Evolutionary conservation across 2,888 invertebrate species (phyloP).

Genomic region (Acanthacorydalis orientalis): DNA sequence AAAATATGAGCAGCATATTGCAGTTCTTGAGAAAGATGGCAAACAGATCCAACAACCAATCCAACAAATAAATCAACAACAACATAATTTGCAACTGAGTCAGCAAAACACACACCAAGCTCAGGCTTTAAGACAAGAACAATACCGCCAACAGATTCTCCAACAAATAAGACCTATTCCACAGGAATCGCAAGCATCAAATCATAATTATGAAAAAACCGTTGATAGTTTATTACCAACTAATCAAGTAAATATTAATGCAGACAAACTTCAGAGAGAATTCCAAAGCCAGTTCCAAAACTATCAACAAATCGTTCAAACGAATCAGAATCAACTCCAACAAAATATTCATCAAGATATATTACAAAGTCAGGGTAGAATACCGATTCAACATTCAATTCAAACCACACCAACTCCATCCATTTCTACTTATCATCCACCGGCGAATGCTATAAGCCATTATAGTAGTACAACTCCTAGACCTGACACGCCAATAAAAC

Average conservation of each 20-base stretch:
- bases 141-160: slow-evolving; percentile 5
- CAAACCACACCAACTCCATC: neutral
- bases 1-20: slow-evolving; percentile 63
- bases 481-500: slow-evolving; percentile 27
- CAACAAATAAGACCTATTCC: neutral
- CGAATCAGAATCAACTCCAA: neutral
- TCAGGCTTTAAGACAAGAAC: slow-evolving; percentile 10
- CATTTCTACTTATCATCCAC: slow-evolving; percentile 5
- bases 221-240: slow-evolving; percentile 25
- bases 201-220: slow-evolving; percentile 17
- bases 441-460: slow-evolving; percentile 3
- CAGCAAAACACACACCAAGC: slow-evolving; percentile 6
- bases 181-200: slow-evolving; percentile 15
- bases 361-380: neutral
- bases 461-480: slow-evolving; percentile 26
- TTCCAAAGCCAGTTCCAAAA: slow-evolving; percentile 23
- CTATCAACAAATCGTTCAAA: neutral
- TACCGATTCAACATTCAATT: neutral
- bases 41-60: slow-evolving; percentile 11
- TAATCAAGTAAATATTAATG: slow-evolving; percentile 21
- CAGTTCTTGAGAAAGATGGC: slow-evolving; percentile 26
- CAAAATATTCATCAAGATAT: neutral
- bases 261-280: too few species aligned
- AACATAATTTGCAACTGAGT: neutral
- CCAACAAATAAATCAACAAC: slow-evolving; percentile 6